Percentiles rank a stretch among this genome's conserved stretches.
phyloP scores from a whole-genome alignment of 2,113 vertebrate genomes.

The Aviceda subcristata region DNA sequence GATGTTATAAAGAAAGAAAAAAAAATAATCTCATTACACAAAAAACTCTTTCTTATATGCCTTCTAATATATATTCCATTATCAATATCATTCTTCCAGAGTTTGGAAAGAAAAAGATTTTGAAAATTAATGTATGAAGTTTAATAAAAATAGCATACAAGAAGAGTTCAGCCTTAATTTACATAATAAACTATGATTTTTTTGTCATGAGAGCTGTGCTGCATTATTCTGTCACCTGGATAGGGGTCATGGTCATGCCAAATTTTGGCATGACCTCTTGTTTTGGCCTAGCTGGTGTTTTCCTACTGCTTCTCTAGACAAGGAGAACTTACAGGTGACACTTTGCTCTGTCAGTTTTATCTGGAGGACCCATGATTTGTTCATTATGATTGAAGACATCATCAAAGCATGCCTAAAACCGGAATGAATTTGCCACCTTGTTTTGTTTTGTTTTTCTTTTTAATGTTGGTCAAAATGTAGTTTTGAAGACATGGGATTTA shows the following conservation, averaged over 20 bases:
- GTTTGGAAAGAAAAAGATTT: not conserved
- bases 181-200: not conserved
- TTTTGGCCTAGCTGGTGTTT: not conserved
- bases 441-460: not conserved
- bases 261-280: too few relatives aligned
- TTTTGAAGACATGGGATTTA: not conserved
- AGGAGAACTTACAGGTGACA: not conserved
- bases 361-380: not conserved
- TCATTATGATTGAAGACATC: not conserved
- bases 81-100: not conserved
- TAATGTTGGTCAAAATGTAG: not conserved
- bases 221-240: not conserved
- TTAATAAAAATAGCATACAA: not conserved
- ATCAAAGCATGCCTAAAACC: not conserved
- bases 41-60: not conserved
- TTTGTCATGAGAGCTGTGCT: not conserved
- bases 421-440: not conserved
- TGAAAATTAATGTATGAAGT: not conserved
- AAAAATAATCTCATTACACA: not conserved
- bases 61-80: not conserved
- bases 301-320: not conserved
- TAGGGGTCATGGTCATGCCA: not conserved
- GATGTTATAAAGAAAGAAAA: not conserved
- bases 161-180: not conserved
- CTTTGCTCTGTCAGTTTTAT: not conserved